Percentiles rank a stretch among this genome's conserved stretches.
Conservation (phyloP, 2,888 invertebrate genomes). For the Drosophila nr. fundita region DNA sequence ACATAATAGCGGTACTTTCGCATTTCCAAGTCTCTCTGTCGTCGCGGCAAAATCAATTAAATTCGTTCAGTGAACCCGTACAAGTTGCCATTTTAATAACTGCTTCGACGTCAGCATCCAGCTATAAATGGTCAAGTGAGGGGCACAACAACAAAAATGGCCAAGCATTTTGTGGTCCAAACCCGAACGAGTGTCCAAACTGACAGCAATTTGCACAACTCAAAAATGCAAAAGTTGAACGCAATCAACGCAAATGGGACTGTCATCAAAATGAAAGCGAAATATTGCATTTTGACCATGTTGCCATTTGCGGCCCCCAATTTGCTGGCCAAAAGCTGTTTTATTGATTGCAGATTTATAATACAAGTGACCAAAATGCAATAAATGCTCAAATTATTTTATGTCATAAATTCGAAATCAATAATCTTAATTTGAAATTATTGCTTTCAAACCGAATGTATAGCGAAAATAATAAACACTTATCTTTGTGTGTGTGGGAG, state of each 20-base stretch:
- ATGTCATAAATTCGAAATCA: not conserved
- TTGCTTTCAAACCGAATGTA: not conserved
- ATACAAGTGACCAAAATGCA: not conserved
- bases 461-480: not conserved
- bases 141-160: not conserved
- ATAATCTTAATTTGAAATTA: not conserved
- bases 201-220: constrained; percentile 48
- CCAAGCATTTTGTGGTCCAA: constrained; percentile 25
- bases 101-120: constrained; percentile 22
- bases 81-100: constrained; percentile 39
- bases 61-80: constrained; percentile 68
- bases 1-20: constrained; percentile 56
- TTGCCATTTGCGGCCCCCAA: constrained; percentile 18
- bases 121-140: constrained; percentile 36
- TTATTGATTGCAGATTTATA: constrained; percentile 1
- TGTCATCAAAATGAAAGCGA: constrained; percentile 18
- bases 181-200: constrained; percentile 17
- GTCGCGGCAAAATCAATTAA: constrained; percentile 62
- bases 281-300: constrained; percentile 32
- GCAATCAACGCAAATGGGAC: constrained; percentile 43
- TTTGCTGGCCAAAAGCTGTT: constrained; percentile 22
- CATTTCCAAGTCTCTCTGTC: constrained; percentile 31
- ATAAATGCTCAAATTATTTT: not conserved
- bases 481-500: not conserved
- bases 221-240: constrained; percentile 11